Conservation (phyloP, 2,888 invertebrate species). For the Syritta pipiens region DNA sequence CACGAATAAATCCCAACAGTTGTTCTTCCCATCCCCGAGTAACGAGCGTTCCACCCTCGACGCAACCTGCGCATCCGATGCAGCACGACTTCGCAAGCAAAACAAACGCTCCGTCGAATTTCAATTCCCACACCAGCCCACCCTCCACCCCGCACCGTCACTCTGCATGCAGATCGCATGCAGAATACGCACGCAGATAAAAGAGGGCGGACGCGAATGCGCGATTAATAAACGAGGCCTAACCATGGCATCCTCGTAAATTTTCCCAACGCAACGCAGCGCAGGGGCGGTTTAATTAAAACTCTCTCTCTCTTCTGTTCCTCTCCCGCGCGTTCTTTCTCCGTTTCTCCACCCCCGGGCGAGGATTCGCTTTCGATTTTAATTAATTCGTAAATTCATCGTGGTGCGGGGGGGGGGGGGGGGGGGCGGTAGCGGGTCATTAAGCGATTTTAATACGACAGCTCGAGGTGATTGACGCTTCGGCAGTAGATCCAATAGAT, state of each 20-base stretch:
- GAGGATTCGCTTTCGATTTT: slow-evolving; percentile 14
- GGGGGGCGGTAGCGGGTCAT: slow-evolving; percentile 20
- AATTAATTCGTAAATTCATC: slow-evolving; percentile 52
- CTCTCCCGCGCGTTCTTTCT: not conserved
- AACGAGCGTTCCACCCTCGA: too few relatives aligned
- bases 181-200: slow-evolving; percentile 2
- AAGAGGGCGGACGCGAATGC: slow-evolving; percentile 40
- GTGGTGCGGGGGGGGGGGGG: slow-evolving; percentile 21
- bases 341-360: too few relatives aligned
- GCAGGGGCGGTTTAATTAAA: slow-evolving; percentile 64
- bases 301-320: too few relatives aligned
- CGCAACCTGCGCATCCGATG: not conserved
- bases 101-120: slow-evolving; percentile 29
- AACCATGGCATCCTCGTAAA: slow-evolving; percentile 47
- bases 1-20: slow-evolving; percentile 21
- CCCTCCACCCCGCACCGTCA: slow-evolving; percentile 2
- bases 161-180: slow-evolving; percentile 55
- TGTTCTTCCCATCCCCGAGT: too few relatives aligned
- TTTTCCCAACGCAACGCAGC: slow-evolving; percentile 37
- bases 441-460: slow-evolving; percentile 59
- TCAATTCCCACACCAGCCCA: slow-evolving; percentile 54
- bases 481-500: too few relatives aligned
- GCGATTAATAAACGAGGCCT: slow-evolving; percentile 62
- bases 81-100: slow-evolving; percentile 3
- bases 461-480: slow-evolving; percentile 46